Evolutionary conservation across 2,113 vertebrate genomes (phyloP).

Genomic region (Micronisus gabar): DNA sequence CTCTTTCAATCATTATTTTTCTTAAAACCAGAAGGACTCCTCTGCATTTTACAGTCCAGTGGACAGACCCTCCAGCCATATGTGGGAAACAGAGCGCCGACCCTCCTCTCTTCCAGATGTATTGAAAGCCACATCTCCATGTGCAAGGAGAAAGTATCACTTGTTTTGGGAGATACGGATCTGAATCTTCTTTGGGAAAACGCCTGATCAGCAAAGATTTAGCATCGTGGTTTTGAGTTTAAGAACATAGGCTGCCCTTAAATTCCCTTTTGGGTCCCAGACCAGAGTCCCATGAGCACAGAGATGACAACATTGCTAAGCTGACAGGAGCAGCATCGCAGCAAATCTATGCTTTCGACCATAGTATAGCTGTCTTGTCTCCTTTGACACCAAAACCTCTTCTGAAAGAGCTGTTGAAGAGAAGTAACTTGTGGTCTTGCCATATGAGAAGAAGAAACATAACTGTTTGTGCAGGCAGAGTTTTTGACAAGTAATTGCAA

Average conservation of each 20-base stretch:
- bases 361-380: not conserved
- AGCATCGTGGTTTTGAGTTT: not conserved
- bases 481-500: not conserved
- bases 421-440: not conserved
- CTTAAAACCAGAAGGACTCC: not conserved
- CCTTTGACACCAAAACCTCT: not conserved
- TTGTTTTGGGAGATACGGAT: not conserved
- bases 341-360: not conserved
- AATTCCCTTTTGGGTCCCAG: not conserved
- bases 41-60: not conserved
- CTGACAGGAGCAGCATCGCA: not conserved
- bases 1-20: not conserved
- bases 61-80: not conserved
- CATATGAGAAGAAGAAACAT: not conserved
- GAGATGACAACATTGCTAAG: not conserved
- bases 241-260: not conserved
- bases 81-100: not conserved
- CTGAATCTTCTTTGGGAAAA: not conserved
- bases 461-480: not conserved
- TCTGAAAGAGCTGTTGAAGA: not conserved
- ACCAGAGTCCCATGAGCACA: not conserved
- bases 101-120: not conserved
- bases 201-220: not conserved
- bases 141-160: not conserved
- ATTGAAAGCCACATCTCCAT: not conserved